phyloP scores from a whole-genome alignment of 1,140 invertebrate genomes.

The Bombus waltoni region DNA sequence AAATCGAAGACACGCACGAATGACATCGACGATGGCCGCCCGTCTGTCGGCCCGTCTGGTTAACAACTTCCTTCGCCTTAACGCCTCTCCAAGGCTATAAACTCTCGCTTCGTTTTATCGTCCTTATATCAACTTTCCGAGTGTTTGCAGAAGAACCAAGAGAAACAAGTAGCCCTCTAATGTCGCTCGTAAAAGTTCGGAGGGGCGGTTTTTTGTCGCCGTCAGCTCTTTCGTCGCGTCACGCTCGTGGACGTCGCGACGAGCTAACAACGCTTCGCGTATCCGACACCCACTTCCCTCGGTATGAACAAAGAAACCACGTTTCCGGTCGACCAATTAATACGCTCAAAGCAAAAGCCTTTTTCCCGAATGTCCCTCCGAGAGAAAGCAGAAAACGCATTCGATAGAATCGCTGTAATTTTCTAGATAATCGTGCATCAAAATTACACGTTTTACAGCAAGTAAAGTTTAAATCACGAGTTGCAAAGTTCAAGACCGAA shows the following conservation, averaged over 20 bases:
- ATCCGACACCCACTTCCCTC: not conserved
- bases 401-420: too few species aligned
- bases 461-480: too few species aligned
- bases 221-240: slow-evolving; percentile 12
- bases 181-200: slow-evolving; percentile 42
- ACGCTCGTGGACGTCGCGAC: not conserved
- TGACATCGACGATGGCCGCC: slow-evolving; percentile 13
- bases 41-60: slow-evolving; percentile 41
- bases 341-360: not conserved
- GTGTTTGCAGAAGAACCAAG: slow-evolving; percentile 40
- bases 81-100: slow-evolving; percentile 65
- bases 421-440: too few species aligned
- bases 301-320: not conserved
- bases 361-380: not conserved
- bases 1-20: not conserved
- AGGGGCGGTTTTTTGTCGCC: not conserved
- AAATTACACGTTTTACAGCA: too few species aligned
- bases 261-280: not conserved
- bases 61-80: slow-evolving; percentile 70
- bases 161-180: slow-evolving; percentile 46
- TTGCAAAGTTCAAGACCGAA: not conserved
- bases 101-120: slow-evolving; percentile 70
- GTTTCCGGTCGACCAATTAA: not conserved
- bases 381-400: too few species aligned
- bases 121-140: slow-evolving; percentile 65